Base-by-base conservation (phyloP, 2,797 vertebrate genomes). In the Danio kyathit region DNA sequence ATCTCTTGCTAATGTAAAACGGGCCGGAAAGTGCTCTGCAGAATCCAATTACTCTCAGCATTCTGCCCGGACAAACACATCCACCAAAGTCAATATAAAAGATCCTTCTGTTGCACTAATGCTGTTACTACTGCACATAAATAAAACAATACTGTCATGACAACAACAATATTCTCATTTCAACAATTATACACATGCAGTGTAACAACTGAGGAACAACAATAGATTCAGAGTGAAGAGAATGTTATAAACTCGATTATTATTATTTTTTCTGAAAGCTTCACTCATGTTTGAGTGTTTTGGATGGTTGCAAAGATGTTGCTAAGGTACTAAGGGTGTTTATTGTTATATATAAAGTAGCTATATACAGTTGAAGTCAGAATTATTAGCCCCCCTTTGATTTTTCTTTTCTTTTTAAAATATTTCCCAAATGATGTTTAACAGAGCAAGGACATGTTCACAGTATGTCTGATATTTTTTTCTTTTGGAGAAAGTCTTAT, bases 1-100 rank as follows among this genome's bases (percentile, higher is more conserved):
- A 89, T 90, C 86, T 89, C 75, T 49, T 78, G 46, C 70, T 84
- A 88, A 88, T 80, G 85, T 80, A 49, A 64, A 75, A 84, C 82
- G 82, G 66, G 82, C 89, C 93, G 92, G 91, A 93, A 87, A 81
- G 75, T 1, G 44, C 46, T 87, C 54, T 83, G 76, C 80, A 82
- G 86, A 81, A 90, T 89, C 87, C 77, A 88, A 91, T 94, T 91
- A 91, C 43, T 86, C 74, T 80, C 78, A 86, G 86, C 84, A 90
- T 90, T 89, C 89, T 87, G 51, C 76, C 72, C 43, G 17, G 83
- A 59, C 74, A 63, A 57, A 4, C 69, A 48, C 78, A 75, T 70
- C 63, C 29, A 61, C 43, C 59, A 66, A 12, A n/a, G 9, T 66
- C 71, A 67, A 44, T 51, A 46, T 54, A 51, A 81, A 48, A 51